Evolutionary conservation across 2,113 vertebrate species (phyloP).

Genomic region (Dipodomys merriami): DNA sequence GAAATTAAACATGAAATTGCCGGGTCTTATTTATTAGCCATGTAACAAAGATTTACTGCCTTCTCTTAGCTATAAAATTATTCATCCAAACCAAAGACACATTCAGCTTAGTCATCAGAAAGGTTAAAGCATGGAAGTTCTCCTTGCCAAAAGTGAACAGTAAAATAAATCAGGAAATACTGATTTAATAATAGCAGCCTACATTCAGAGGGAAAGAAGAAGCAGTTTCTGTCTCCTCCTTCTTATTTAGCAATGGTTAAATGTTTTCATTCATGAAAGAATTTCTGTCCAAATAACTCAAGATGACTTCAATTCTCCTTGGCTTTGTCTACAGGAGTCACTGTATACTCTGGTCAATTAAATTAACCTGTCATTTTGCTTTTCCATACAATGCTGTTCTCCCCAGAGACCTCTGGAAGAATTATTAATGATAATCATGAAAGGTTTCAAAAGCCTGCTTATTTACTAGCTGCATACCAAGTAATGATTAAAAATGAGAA

Average conservation of each 20-base stretch:
- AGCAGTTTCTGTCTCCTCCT: constrained; percentile 7
- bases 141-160: constrained; percentile 51
- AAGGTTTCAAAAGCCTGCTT: constrained; percentile 40
- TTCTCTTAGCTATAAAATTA: constrained; percentile 40
- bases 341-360: not conserved
- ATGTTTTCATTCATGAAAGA: not conserved
- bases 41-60: constrained; percentile 23
- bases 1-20: constrained; percentile 59
- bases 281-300: constrained; percentile 17
- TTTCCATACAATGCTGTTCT: not conserved
- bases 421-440: constrained; percentile 30
- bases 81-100: constrained; percentile 62
- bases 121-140: constrained; percentile 40
- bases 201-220: not conserved
- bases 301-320: not conserved
- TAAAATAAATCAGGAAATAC: constrained; percentile 65
- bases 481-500: not conserved
- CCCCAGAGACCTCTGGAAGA: not conserved
- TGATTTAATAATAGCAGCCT: constrained; percentile 10
- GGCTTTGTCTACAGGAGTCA: not conserved
- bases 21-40: constrained; percentile 46
- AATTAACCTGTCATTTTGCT: not conserved
- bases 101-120: constrained; percentile 67
- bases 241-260: not conserved
- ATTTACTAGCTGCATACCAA: not conserved